A percentile compares a stretch with the other conserved stretches of the same genome.
Conservation (phyloP, 35 echinoderm and acorn worm species). For the Nesometra sesokonis region DNA sequence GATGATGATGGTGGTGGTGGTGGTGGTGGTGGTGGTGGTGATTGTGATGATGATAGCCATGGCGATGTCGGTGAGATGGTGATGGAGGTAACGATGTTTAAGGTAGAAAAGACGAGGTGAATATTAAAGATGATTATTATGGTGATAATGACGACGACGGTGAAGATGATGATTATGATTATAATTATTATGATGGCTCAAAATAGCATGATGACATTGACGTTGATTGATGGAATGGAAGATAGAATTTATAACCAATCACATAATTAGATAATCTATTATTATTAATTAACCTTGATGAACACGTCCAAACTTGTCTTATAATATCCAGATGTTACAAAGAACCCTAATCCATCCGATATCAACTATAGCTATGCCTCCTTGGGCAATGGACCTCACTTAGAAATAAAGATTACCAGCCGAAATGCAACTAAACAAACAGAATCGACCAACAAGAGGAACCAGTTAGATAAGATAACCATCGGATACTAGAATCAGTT, state of each 20-base stretch:
- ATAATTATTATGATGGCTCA: too few species aligned
- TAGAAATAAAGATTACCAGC: neutral
- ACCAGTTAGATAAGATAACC: neutral
- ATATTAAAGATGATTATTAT: neutral
- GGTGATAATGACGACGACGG: too few species aligned
- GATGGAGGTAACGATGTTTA: neutral
- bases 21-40: too few species aligned
- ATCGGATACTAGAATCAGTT: neutral
- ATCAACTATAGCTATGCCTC: neutral
- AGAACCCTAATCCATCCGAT: neutral
- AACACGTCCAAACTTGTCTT: too few species aligned
- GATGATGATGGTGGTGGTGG: slow-evolving; percentile 1
- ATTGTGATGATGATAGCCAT: too few species aligned
- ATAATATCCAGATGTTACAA: too few species aligned
- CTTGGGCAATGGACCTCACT: neutral
- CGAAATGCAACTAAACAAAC: neutral
- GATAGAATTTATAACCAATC: too few species aligned
- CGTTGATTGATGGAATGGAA: too few species aligned
- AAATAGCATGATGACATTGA: too few species aligned
- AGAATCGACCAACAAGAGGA: neutral
- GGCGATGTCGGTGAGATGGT: neutral
- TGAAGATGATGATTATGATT: too few species aligned
- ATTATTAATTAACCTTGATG: too few species aligned
- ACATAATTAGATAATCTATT: too few species aligned
- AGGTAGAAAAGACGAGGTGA: neutral